Evolutionary conservation across 2,888 invertebrate genomes (phyloP).

Genomic region (Phyto melanocephala): DNA sequence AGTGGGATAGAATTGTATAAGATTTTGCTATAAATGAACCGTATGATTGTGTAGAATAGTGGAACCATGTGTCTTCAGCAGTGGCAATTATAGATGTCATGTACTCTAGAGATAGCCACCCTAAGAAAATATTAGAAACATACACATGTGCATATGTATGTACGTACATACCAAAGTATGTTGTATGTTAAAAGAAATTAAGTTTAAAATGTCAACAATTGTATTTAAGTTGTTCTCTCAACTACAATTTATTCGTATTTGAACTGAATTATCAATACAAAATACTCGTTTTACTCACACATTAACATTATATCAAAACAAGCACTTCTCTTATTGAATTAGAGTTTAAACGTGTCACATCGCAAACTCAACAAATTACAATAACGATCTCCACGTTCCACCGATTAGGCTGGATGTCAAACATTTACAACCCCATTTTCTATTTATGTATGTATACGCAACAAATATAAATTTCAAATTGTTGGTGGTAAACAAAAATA

Average conservation of each 20-base stretch:
- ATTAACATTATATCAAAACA: constrained; percentile 37
- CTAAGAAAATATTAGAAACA: too few relatives aligned
- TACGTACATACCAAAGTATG: too few relatives aligned
- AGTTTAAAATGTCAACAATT: not conserved
- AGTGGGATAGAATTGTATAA: too few relatives aligned
- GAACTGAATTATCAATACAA: constrained; percentile 24
- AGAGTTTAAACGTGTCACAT: constrained; percentile 58
- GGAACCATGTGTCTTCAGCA: too few relatives aligned
- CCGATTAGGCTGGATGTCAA: constrained; percentile 43
- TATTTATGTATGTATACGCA: constrained; percentile 1
- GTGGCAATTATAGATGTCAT: too few relatives aligned
- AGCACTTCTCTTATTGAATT: constrained; percentile 41
- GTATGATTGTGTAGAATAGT: too few relatives aligned
- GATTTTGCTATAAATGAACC: too few relatives aligned
- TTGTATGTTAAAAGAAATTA: too few relatives aligned
- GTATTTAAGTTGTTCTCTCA: not conserved
- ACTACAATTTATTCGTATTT: constrained; percentile 4
- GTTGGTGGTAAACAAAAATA: constrained; percentile 67
- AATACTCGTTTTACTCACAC: constrained; percentile 14
- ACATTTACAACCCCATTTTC: constrained; percentile 40
- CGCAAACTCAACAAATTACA: constrained; percentile 61
- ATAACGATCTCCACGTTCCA: constrained; percentile 55
- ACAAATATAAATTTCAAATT: constrained; percentile 42
- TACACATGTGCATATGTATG: too few relatives aligned
- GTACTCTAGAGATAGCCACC: too few relatives aligned